Conservation (phyloP, 2,888 invertebrate genomes). For the Lasioglossum marginatum region DNA sequence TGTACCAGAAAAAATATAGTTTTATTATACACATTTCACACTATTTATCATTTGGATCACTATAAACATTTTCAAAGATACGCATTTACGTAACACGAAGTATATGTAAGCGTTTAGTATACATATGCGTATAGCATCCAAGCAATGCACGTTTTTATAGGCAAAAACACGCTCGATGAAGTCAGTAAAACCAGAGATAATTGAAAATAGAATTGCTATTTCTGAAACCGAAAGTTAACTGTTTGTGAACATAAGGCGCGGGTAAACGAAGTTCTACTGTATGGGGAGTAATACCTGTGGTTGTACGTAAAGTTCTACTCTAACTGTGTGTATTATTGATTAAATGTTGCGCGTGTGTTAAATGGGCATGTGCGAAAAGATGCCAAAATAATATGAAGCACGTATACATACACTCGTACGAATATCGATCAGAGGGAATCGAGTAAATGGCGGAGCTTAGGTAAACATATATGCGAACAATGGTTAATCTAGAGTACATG, state of each 20-base stretch:
- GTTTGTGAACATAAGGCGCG: not conserved
- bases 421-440: not conserved
- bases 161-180: not conserved
- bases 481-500: not conserved
- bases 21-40: not conserved
- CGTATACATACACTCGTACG: not conserved
- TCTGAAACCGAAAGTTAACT: not conserved
- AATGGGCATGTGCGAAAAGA: not conserved
- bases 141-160: not conserved
- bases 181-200: not conserved
- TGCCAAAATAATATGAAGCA: not conserved
- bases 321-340: not conserved
- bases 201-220: not conserved
- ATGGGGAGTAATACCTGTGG: not conserved
- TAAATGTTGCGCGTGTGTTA: not conserved
- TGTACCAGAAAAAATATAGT: not conserved
- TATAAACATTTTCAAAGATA: too few species aligned
- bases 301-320: not conserved
- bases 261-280: not conserved
- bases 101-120: not conserved
- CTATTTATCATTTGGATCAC: too few species aligned
- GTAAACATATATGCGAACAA: not conserved
- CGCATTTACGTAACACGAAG: too few species aligned
- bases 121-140: not conserved
- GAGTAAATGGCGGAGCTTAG: not conserved